Evolutionary conservation across 2,797 vertebrate species (phyloP).

Genomic region (Amblyopsis hoosieri): DNA sequence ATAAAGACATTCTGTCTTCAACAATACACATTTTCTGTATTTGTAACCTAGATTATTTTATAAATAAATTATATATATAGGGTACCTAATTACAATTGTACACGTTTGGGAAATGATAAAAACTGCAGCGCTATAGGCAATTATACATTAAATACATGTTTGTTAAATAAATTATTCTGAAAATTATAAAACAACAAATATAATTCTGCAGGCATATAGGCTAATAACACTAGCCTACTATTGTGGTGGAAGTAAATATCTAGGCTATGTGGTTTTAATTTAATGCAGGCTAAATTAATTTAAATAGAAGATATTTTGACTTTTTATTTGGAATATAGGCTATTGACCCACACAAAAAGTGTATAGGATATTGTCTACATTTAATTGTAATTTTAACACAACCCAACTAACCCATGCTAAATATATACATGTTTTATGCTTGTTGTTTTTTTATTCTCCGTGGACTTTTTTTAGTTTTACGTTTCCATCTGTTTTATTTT

Average conservation of each 20-base stretch:
- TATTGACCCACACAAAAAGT: not conserved
- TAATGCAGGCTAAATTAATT: not conserved
- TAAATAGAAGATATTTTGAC: not conserved
- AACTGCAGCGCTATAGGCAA: too few relatives aligned
- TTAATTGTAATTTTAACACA: not conserved
- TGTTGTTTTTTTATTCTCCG: not conserved
- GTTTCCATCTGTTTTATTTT: constrained; percentile 1
- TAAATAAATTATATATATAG: constrained; percentile 22
- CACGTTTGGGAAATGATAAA: not conserved
- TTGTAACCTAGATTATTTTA: constrained; percentile 46
- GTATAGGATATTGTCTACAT: not conserved
- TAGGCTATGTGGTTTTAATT: not conserved
- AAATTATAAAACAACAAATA: too few relatives aligned
- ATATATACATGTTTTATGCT: not conserved
- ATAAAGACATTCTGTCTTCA: constrained; percentile 99
- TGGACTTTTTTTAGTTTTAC: not conserved
- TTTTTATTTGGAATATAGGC: not conserved
- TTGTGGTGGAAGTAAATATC: too few relatives aligned
- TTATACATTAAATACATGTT: too few relatives aligned
- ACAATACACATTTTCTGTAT: constrained; percentile 71
- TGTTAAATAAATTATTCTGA: too few relatives aligned
- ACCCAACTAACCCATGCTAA: too few relatives aligned
- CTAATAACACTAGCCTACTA: not conserved
- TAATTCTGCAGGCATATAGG: too few relatives aligned
- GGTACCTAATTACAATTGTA: constrained; percentile 8